phyloP scores from a whole-genome alignment of 2,797 vertebrate genomes.

The Acomys russatus region DNA sequence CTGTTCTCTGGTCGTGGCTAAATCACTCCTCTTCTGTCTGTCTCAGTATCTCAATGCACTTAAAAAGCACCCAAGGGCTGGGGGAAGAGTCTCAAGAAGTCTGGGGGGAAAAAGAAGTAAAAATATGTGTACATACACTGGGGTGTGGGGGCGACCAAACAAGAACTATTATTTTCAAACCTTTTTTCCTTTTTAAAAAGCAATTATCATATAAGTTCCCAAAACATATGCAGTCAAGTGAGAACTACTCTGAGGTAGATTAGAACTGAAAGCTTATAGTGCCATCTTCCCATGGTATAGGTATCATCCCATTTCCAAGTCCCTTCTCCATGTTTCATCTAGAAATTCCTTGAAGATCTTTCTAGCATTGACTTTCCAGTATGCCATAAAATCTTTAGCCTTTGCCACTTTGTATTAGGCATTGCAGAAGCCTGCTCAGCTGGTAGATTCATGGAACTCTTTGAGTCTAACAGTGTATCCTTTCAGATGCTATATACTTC shows the following conservation, averaged over 20 bases:
- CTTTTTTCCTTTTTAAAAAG: conserved; percentile 1
- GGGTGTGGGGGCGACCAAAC: background rate
- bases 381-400: conserved; percentile 30
- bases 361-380: conserved; percentile 21
- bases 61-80: background rate
- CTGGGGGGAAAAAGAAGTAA: background rate
- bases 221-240: conserved; percentile 31
- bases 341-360: conserved; percentile 25
- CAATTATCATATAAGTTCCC: background rate
- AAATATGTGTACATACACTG: background rate
- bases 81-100: background rate
- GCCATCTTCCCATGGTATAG: background rate
- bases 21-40: conserved; percentile 13
- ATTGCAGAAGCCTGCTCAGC: conserved; percentile 8
- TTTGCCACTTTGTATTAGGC: conserved; percentile 7
- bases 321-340: background rate
- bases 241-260: conserved; percentile 20
- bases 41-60: background rate
- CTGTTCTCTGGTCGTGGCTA: background rate
- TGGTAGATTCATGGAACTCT: background rate
- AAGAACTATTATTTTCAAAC: conserved; percentile 29
- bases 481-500: conserved; percentile 19
- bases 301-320: conserved; percentile 30
- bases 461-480: conserved; percentile 14
- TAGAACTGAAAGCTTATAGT: background rate